These are phyloP conservation scores for Rhodophaea formosa DNA, from an alignment of 2,888 invertebrate species.

Conservation along the genomic window DNA sequence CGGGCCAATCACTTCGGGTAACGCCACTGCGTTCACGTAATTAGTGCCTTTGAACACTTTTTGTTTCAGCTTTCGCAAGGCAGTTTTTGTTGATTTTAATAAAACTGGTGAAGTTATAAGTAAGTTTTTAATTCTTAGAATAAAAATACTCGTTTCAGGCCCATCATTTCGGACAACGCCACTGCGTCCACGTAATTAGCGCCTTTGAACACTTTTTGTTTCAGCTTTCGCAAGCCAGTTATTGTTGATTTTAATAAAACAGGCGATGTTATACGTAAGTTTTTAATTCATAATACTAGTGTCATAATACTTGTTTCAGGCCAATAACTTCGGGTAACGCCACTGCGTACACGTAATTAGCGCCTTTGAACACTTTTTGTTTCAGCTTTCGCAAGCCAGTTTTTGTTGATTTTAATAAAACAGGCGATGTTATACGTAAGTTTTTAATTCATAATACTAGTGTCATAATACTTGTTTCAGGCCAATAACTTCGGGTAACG, in stretches of 20 bases:
- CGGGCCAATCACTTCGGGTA: slow-evolving; percentile 39
- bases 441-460: too few species aligned
- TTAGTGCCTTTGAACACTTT: slow-evolving; percentile 8
- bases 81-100: slow-evolving; percentile 11
- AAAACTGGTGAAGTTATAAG: not conserved
- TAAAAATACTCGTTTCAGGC: slow-evolving; percentile 47
- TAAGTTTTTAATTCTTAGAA: too few species aligned
- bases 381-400: slow-evolving; percentile 17
- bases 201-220: slow-evolving; percentile 6
- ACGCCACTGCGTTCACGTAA: slow-evolving; percentile 11
- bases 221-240: slow-evolving; percentile 16
- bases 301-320: slow-evolving; percentile 49
- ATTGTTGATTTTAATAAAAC: slow-evolving; percentile 6
- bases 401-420: slow-evolving; percentile 12
- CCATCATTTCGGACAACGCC: slow-evolving; percentile 34
- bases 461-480: slow-evolving; percentile 49
- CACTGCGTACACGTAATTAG: slow-evolving; percentile 8
- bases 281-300: too few species aligned
- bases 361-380: slow-evolving; percentile 7
- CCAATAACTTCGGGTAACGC: slow-evolving; percentile 35
- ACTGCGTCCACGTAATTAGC: slow-evolving; percentile 10
- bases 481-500: slow-evolving; percentile 36
- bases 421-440: not conserved
- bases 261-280: too few species aligned
- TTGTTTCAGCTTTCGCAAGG: slow-evolving; percentile 17